Evolutionary conservation across 2,113 vertebrate genomes (phyloP), one percentile per base, ranked within the genome.

Genomic region (Albula glossodonta): DNA sequence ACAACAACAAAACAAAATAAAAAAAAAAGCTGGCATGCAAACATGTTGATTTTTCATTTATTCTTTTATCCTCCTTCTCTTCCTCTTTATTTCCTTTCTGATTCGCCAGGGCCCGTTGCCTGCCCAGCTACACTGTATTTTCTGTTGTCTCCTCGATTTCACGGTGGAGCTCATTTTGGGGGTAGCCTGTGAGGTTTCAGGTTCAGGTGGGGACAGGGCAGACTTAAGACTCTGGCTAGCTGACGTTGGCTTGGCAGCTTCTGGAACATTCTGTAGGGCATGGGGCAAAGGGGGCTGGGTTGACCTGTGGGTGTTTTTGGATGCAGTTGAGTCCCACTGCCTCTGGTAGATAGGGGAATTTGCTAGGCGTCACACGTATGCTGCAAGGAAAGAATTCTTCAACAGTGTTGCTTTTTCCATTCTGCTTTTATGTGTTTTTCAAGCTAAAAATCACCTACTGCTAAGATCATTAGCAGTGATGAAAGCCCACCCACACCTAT

Each of bases 21-120:
- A 6, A 56, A 56, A 63, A 8, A 19, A 15, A 56, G 41, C 79
- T 7, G 52, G 78, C 63, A n/a, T 13, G 83, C 84, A 86, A 86
- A 89, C 49, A 88, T 86, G 84, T 84, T 57, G 25, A 66, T 83
- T 51, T 87, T 83, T 81, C 80, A 83, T 83, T 85, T 31, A 4
- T 70, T 81, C 84, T 31, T 17, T n/a, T 84, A 74, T 85, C 81
- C 48, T 52, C 83, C 49, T 50, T 50, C 51, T 13, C 52, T 50
- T 84, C 5, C 22, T 77, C 57, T 86, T 83, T 86, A 86, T 80
- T 86, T 83, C 87, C 81, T 83, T 52, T 88, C 25, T 89, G 80
- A 87, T 90, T 89, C 85, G 66, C 80, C 82, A 78, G 31, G 25
- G 31, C 31, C 85, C 77, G 87, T 86, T 83, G 87, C 89, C 87